Percentiles rank a stretch among this genome's conserved stretches.
Evolutionary conservation across 53 echinoderm and acorn worm species (phyloP).

Genomic region (Holothuria leucospilota): DNA sequence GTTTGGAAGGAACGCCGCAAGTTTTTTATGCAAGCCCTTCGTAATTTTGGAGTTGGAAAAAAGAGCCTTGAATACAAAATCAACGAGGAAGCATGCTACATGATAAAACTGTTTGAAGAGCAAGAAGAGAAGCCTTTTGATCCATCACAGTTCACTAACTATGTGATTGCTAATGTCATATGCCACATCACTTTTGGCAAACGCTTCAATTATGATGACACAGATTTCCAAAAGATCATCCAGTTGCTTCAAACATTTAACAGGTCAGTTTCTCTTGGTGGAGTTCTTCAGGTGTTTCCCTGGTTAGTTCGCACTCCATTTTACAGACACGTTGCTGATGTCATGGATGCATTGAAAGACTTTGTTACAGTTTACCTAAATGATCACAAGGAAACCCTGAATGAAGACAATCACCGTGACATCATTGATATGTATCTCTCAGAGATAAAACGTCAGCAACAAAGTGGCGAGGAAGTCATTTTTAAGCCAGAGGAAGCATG

Average conservation of each 20-base stretch:
- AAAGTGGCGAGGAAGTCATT: constrained; percentile 55
- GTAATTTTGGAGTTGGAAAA: constrained; percentile 90
- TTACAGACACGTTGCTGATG: too few species aligned
- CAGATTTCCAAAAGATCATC: constrained; percentile 43
- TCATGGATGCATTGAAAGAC: too few species aligned
- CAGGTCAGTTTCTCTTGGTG: background rate
- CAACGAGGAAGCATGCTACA: constrained; percentile 74
- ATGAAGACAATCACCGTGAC: constrained; percentile 69
- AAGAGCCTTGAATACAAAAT: constrained; percentile 73
- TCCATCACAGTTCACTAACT: constrained; percentile 43
- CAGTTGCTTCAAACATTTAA: constrained; percentile 9
- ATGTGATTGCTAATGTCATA: constrained; percentile 79
- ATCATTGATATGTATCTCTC: constrained; percentile 77
- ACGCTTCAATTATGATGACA: constrained; percentile 57
- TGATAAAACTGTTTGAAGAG: constrained; percentile 48
- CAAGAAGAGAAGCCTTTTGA: constrained; percentile 60
- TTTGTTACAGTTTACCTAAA: too few species aligned
- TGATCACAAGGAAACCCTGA: background rate
- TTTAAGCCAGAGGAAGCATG: constrained; percentile 46
- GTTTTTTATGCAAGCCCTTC: constrained; percentile 75
- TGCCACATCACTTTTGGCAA: constrained; percentile 79
- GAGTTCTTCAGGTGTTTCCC: background rate
- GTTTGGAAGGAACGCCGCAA: constrained; percentile 83
- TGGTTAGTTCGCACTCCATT: too few species aligned
- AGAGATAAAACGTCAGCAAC: constrained; percentile 66